phyloP scores from a whole-genome alignment of 2,888 invertebrate genomes.

The Nudaria mundana region DNA sequence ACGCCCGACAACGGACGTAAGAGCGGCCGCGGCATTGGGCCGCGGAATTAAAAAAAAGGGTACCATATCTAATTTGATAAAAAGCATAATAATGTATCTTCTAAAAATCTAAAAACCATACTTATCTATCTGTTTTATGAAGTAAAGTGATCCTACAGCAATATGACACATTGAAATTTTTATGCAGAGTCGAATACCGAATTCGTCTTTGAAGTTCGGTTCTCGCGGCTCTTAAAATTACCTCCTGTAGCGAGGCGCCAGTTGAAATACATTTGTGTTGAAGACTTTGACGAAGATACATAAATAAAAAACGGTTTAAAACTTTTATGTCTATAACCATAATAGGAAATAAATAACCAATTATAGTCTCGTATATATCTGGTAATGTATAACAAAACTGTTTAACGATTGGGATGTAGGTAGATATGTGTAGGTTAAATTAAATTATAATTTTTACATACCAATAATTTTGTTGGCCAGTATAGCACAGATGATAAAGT shows the following conservation, averaged over 20 bases:
- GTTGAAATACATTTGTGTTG: slow-evolving; percentile 8
- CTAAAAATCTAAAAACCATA: no score
- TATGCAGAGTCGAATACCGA: neutral
- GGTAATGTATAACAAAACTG: no score
- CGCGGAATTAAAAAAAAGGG: no score
- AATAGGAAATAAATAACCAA: neutral
- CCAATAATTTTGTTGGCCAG: no score
- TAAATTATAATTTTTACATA: neutral
- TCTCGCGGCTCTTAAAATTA: slow-evolving; percentile 22
- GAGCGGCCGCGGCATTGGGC: no score
- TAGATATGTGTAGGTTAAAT: neutral
- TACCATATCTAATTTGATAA: no score
- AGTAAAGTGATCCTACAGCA: neutral
- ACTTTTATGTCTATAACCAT: neutral
- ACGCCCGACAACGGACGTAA: no score
- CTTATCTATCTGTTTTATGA: no score
- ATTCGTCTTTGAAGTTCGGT: slow-evolving; percentile 9
- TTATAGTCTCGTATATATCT: no score
- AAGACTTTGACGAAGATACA: slow-evolving; percentile 8
- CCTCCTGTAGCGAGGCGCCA: slow-evolving; percentile 31
- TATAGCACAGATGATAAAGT: no score
- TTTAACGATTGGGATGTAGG: no score
- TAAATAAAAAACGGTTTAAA: neutral
- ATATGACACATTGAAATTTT: neutral
- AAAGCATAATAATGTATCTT: no score